Base-by-base conservation (phyloP, 1,140 invertebrate species). In the Oedothorax gibbosus region DNA sequence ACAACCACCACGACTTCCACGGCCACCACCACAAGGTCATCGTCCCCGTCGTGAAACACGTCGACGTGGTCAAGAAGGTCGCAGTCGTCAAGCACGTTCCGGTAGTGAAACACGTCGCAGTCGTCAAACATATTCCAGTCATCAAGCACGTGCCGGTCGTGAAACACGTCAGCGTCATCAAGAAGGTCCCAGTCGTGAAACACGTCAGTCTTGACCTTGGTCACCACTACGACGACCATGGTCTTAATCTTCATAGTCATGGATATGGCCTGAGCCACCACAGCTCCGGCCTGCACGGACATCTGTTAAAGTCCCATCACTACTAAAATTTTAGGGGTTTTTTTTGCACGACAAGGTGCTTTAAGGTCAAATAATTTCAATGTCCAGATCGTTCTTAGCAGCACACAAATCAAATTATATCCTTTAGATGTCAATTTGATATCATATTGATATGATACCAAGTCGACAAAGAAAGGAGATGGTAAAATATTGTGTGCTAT, bases 71-170 rank as follows among this genome's bases (percentile, higher is more conserved):
- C 18, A 84, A 84, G 64, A 56, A 84, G n/a, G 64, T 84, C 7
- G 11, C 71, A 10, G 72, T 84, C 15, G 72, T 84, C 12, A 84
- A 76, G 21, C 69, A 84, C 15, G 82, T 84, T 3, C 72, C 71
- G 11, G 64, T 84, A 18, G 82, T 84, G n/a, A 84, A 84, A 49
- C 82, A 84, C 21, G 82, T 84, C 1, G 20, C 82, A 15, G 82
- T 84, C 12, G 35, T 84, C 14, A 84, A 84, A 49, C 71, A 84
- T 18, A 60, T 84, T 18, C 72, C 71, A 9, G 82, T 84, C 11
- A 56, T 84, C 12, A 84, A 84, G 14, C 60, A 84, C 20, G 73
- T 84, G 7, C 53, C 71, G 15, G 82, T 84, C 8, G 53, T 84
- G 0, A 84, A 84, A 11, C 71, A 84, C 15, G 72, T 84, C 54